phyloP scores from a whole-genome alignment of 2,888 invertebrate species.

The Nasonovia ribisnigri region DNA sequence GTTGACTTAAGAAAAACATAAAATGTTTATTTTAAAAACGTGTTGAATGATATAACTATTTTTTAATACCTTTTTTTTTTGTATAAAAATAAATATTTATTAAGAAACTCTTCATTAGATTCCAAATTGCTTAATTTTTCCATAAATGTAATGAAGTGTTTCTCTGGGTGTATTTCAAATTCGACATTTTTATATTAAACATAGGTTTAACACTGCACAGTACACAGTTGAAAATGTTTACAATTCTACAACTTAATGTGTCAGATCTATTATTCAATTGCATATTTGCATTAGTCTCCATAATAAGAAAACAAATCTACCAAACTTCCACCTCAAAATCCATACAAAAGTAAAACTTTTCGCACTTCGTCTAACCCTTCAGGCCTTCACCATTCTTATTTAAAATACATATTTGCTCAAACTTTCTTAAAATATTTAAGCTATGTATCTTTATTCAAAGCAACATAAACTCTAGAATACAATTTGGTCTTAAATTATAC shows the following conservation, averaged over 20 bases:
- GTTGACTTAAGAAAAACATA: background rate
- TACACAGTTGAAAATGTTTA: background rate
- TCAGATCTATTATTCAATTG: background rate
- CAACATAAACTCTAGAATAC: background rate
- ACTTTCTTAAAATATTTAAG: background rate
- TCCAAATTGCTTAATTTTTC: background rate
- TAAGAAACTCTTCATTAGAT: background rate
- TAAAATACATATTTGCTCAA: background rate
- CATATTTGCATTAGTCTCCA: background rate
- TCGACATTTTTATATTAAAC: background rate
- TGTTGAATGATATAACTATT: background rate
- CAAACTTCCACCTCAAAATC: background rate
- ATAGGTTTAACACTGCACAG: background rate
- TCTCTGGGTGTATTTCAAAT: background rate
- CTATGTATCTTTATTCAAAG: background rate
- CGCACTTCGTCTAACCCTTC: background rate
- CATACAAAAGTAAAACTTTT: background rate
- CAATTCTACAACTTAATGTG: background rate
- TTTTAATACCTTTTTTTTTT: background rate
- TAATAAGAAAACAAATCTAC: background rate
- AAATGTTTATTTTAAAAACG: background rate
- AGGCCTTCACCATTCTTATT: background rate
- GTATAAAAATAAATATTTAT: background rate
- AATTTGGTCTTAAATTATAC: background rate
- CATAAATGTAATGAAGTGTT: background rate